Base-by-base conservation (phyloP, 2,888 invertebrate species). In the Brachynemurus nebulosus region DNA sequence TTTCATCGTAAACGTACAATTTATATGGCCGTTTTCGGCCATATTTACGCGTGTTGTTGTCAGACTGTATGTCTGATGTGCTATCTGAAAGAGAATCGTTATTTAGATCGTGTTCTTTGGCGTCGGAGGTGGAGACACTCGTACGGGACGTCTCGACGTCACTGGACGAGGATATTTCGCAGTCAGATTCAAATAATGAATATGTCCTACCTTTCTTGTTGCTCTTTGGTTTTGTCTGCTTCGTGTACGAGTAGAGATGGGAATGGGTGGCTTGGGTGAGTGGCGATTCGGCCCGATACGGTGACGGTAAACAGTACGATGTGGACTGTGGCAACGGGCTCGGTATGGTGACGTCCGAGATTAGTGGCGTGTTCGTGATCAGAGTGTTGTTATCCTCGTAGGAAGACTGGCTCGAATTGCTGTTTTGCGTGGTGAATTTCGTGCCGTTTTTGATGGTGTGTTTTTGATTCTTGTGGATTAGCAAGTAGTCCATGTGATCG, bases 381-480 rank as follows among this genome's bases (percentile, higher is more conserved):
- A 40, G 20, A 4, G 40, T 40, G 1, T 64, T 64, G 42, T 57
- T 59, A 50, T 65, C 65, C 48, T 63, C 61, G 42, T 60, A 58
- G 17, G 59, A 58, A 45, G 57, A 58, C 25, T 56, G 55, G 45
- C 54, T 54, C 42, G 52, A 55, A 47, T 55, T 57, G 34, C 51
- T 53, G 47, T 57, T 58, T 4, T 63, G 62, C 11, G 45, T 40
- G 6, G 44, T 37, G 7, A 42, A 44, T 39, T 46, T 43, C 21
- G 37, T 20, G 9, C 40, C 40, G 25, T 40, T 40, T 9, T 40
- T 27, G n/a, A 23, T 14, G 2, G 12, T 16, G 11, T 12, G 38
- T n/a, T n/a, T n/a, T 27, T 40, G 25, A 30, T 21, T 27, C 8
- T 40, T 40, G 16, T 30, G 40, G 5, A 40, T 19, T 27, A 25